phyloP scores from a whole-genome alignment of 2,113 vertebrate genomes.

The Carollia perspicillata region DNA sequence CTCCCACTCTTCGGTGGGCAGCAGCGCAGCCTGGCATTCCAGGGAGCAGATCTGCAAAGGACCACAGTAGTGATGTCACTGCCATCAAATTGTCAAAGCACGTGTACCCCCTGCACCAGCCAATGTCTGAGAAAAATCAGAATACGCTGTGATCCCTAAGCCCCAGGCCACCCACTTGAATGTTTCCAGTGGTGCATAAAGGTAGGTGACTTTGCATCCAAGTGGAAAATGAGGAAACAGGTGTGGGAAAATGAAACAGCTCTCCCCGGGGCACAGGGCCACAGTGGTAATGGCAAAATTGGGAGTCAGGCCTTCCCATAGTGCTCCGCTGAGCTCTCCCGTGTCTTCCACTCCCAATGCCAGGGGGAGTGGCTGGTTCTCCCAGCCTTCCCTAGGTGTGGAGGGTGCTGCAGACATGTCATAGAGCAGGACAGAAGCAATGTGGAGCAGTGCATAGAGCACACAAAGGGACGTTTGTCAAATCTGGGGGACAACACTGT shows the following conservation, averaged over 20 bases:
- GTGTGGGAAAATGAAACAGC: neutral
- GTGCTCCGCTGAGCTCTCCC: neutral
- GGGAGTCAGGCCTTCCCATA: neutral
- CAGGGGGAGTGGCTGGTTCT: neutral
- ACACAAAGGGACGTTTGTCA: fast-evolving
- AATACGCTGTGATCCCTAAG: neutral
- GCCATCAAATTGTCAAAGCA: neutral
- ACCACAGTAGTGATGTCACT: neutral
- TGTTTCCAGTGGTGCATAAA: neutral
- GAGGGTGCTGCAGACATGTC: neutral
- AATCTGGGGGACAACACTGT: too few species aligned
- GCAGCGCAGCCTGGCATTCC: conserved; percentile 84
- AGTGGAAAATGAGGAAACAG: neutral
- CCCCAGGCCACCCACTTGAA: neutral
- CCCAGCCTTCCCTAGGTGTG: neutral
- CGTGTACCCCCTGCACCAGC: fast-evolving
- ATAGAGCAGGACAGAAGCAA: neutral
- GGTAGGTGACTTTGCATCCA: neutral
- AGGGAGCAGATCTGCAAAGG: conserved; percentile 87
- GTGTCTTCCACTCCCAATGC: neutral
- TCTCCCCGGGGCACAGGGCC: neutral
- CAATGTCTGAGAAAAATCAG: neutral
- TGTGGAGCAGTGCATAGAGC: neutral
- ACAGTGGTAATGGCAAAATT: neutral
- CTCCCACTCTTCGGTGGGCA: conserved; percentile 80